These are phyloP conservation scores for Drosophila testacea DNA, from an alignment of 2,888 invertebrate genomes.

Conservation along the genomic window DNA sequence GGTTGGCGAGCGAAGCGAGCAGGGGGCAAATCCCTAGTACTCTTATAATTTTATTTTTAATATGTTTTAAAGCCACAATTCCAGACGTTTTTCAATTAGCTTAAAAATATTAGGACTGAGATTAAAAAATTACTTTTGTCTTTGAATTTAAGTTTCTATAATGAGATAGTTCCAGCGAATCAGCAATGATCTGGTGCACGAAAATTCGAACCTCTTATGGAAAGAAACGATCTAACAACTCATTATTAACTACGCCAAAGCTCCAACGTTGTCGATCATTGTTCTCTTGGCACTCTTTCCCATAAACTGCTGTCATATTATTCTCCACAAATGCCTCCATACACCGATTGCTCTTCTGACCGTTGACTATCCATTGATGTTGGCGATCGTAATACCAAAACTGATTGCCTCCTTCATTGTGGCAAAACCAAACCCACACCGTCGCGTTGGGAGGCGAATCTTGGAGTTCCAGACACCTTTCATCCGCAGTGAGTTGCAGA, in stretches of 20 bases:
- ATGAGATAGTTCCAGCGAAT: too few species aligned
- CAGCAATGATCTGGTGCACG: too few species aligned
- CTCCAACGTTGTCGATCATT: slow-evolving; percentile 81
- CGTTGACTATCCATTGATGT: slow-evolving; percentile 80
- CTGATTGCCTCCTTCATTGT: slow-evolving; percentile 96
- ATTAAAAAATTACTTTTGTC: too few species aligned
- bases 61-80: too few species aligned
- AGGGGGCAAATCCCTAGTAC: too few species aligned
- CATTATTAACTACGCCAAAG: slow-evolving; percentile 76
- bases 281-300: slow-evolving; percentile 87
- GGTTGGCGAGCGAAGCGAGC: too few species aligned
- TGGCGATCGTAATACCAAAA: slow-evolving; percentile 93
- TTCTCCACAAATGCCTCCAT: slow-evolving; percentile 90
- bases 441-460: slow-evolving; percentile 89
- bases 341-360: slow-evolving; percentile 53
- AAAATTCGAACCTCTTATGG: too few species aligned
- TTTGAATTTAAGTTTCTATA: too few species aligned
- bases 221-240: slow-evolving; percentile 70
- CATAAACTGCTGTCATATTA: slow-evolving; percentile 88
- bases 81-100: too few species aligned
- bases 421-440: slow-evolving; percentile 93
- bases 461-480: slow-evolving; percentile 94
- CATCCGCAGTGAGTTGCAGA: slow-evolving; percentile 86
- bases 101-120: too few species aligned
- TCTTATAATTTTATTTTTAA: too few species aligned